Evolutionary conservation across 2,797 vertebrate species (phyloP).

Genomic region (Paratrypauchen microcephalus): DNA sequence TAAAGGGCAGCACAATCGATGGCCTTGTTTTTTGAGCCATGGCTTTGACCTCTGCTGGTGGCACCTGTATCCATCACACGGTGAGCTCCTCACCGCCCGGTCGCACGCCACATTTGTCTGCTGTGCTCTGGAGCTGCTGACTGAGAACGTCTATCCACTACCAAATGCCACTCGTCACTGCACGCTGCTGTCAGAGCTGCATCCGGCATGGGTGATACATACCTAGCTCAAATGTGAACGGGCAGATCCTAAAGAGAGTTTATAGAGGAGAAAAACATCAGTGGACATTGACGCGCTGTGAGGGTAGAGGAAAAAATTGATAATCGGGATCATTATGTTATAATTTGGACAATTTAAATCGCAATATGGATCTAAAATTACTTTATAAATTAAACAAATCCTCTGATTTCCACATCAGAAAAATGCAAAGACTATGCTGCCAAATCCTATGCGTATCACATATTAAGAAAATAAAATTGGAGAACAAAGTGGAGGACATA

Average conservation of each 20-base stretch:
- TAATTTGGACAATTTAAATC: too few relatives aligned
- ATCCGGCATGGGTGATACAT: conserved; percentile 35
- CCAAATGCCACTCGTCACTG: conserved; percentile 59
- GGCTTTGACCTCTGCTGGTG: conserved; percentile 74
- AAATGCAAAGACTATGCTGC: too few relatives aligned
- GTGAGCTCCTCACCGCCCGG: conserved; percentile 57
- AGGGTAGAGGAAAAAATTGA: background rate
- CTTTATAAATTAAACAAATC: too few relatives aligned
- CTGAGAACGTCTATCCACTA: conserved; percentile 54
- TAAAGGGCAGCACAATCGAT: conserved; percentile 78
- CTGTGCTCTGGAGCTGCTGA: conserved; percentile 19
- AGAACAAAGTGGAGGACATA: too few relatives aligned
- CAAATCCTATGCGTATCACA: too few relatives aligned
- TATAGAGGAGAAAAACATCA: background rate
- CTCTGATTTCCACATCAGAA: too few relatives aligned
- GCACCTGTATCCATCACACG: conserved; percentile 76
- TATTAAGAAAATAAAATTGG: too few relatives aligned
- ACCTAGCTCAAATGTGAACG: conserved; percentile 45
- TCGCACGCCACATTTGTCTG: conserved; percentile 71
- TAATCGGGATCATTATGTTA: too few relatives aligned
- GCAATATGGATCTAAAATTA: too few relatives aligned
- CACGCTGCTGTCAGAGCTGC: conserved; percentile 45
- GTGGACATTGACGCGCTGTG: background rate
- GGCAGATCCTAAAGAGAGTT: conserved; percentile 21
- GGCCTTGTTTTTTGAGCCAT: conserved; percentile 75